Evolutionary conservation across 2,797 vertebrate genomes (phyloP), one percentile per base, ranked within the genome.

Genomic region (Melanotaenia trifasciata): DNA sequence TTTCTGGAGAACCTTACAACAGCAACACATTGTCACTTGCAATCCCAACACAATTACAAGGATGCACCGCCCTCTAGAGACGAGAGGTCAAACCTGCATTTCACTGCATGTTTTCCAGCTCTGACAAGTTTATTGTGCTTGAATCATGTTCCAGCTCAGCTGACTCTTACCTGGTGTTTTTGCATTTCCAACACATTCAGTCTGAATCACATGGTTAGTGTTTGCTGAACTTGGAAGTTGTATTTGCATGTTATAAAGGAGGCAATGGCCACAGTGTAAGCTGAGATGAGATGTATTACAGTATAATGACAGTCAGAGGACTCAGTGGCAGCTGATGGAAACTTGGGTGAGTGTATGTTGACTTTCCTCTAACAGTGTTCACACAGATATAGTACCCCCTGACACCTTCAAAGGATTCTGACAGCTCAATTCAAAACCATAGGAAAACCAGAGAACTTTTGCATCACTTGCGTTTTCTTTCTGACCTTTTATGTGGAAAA

Each of bases 251-350:
- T 60, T 74, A 33, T 58, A 83, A 66, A 64, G 22, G 58, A 53
- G 54, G 45, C 5, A 7, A 51, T 40, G 26, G 75, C 68, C 73
- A 24, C 78, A 38, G 5, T 81, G 87, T 74, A 88, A 91, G 67
- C 78, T 26, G 89, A 91, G 81, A 85, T 26, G 79, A 81, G 61
- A 51, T 56, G 71, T 57, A 58, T 71, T 74, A 59, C 32, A 2
- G 24, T 40, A 64, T 69, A 86, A 85, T 83, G 77, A 76, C 56
- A 72, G 79, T 83, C 79, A 88, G 75, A 83, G 84, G 79, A 68
- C 80, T 66, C 50, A 10, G 72, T 64, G 72, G 83, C 90, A 92
- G 87, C 86, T 90, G 86, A 74, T 87, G 89, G 85, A 92, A 92
- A 92, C 81, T 87, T 90, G 64, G 64, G 53, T 8, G 50, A 64